These are phyloP conservation scores for Zoanthus sociatus DNA, from an alignment of 92 coral and sea anemone genomes.

Conservation along the genomic window DNA sequence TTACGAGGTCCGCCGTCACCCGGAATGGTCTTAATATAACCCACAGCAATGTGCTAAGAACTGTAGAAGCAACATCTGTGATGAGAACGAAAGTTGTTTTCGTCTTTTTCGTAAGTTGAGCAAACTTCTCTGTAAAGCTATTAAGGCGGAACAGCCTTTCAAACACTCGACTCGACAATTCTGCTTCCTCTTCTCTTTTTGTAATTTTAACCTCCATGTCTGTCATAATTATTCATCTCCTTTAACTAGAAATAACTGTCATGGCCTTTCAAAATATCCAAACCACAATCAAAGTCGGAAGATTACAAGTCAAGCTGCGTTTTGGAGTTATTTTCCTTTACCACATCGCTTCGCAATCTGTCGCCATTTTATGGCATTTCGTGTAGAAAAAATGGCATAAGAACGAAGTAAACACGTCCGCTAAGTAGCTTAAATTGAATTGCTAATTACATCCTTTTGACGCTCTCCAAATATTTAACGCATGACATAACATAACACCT, in stretches of 20 bases:
- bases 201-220: background rate
- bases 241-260: background rate
- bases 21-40: conserved; percentile 24
- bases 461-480: conserved; percentile 35
- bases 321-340: background rate
- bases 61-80: conserved; percentile 12
- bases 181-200: conserved; percentile 7
- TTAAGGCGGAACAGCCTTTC: background rate
- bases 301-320: background rate
- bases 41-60: conserved; percentile 11
- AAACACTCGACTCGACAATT: background rate
- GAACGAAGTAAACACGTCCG: conserved; percentile 15
- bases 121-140: background rate
- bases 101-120: background rate
- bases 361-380: background rate
- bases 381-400: background rate
- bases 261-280: conserved; percentile 12
- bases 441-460: conserved; percentile 9
- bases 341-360: background rate
- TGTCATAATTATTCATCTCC: background rate
- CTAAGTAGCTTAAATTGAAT: conserved; percentile 2
- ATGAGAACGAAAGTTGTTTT: background rate
- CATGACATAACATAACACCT: conserved; percentile 31
- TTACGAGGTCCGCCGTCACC: conserved; percentile 15
- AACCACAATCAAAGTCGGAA: conserved; percentile 1